Evolutionary conservation across 2,888 invertebrate species (phyloP).

Genomic region (Tillus elongatus): DNA sequence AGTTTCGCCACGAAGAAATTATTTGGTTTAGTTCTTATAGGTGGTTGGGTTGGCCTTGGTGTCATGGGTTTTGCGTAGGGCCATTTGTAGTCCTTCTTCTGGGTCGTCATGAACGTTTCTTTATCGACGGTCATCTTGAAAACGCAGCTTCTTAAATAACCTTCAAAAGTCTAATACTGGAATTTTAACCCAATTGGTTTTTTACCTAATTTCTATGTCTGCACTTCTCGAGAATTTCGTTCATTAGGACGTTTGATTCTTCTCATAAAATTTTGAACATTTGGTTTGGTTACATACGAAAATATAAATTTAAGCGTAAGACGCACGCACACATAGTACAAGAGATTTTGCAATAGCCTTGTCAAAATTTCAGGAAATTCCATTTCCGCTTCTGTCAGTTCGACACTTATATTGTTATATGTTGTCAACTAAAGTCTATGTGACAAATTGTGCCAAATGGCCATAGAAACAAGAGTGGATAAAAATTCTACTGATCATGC

Average conservation of each 20-base stretch:
- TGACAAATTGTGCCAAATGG: no score
- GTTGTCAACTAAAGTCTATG: no score
- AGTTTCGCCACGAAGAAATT: constrained; percentile 45
- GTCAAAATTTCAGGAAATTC: constrained; percentile 29
- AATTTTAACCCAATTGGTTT: no score
- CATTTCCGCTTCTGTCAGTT: no score
- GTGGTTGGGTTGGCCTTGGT: constrained; percentile 53
- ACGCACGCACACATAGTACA: constrained; percentile 25
- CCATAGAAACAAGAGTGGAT: no score
- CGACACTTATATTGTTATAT: no score
- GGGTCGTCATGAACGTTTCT: constrained; percentile 44
- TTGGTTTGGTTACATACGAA: no score
- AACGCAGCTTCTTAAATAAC: no score
- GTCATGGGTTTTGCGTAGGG: constrained; percentile 50
- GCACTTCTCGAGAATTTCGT: neutral
- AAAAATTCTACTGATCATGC: no score
- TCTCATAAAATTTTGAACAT: constrained; percentile 3
- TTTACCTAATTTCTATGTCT: no score
- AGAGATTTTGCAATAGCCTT: constrained; percentile 33
- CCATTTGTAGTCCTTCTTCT: constrained; percentile 50
- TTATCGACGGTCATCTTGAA: constrained; percentile 26
- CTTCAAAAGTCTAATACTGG: no score
- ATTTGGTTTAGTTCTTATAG: constrained; percentile 43
- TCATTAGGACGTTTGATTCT: neutral
- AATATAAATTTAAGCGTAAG: constrained; percentile 19